phyloP scores from a whole-genome alignment of 2,113 vertebrate genomes.

The Mobula birostris region DNA sequence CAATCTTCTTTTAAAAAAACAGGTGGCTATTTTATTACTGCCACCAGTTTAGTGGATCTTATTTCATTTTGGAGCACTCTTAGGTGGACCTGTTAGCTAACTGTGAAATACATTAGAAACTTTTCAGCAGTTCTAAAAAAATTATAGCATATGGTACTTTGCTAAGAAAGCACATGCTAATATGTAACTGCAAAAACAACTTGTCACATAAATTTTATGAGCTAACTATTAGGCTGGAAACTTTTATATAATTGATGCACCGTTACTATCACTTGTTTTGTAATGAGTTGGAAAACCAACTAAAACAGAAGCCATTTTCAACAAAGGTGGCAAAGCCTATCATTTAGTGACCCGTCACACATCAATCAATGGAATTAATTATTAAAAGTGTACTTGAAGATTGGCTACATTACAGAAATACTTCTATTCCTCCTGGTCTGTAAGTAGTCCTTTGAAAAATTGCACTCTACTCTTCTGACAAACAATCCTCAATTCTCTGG shows the following conservation, averaged over 20 bases:
- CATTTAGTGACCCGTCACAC: not conserved
- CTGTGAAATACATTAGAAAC: not conserved
- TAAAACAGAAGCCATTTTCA: not conserved
- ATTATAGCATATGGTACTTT: not conserved
- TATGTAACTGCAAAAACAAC: conserved; percentile 18
- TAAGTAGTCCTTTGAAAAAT: too few relatives aligned
- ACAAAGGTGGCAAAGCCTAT: not conserved
- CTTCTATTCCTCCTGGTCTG: too few relatives aligned
- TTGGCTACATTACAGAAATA: not conserved
- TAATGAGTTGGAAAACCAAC: not conserved
- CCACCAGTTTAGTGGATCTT: not conserved
- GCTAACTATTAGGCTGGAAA: not conserved
- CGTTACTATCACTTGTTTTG: conserved; percentile 19
- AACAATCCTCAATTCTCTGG: too few relatives aligned
- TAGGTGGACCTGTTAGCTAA: conserved; percentile 10
- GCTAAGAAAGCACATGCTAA: not conserved
- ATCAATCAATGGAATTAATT: not conserved
- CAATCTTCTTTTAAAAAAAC: not conserved
- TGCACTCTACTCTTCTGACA: too few relatives aligned
- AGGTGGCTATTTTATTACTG: conserved; percentile 27
- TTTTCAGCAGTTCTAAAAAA: not conserved
- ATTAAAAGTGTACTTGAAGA: not conserved
- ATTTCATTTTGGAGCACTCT: not conserved
- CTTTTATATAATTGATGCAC: not conserved
- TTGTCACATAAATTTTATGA: not conserved